phyloP scores from a whole-genome alignment of 2,113 vertebrate species.

The Hyaena hyaena region DNA sequence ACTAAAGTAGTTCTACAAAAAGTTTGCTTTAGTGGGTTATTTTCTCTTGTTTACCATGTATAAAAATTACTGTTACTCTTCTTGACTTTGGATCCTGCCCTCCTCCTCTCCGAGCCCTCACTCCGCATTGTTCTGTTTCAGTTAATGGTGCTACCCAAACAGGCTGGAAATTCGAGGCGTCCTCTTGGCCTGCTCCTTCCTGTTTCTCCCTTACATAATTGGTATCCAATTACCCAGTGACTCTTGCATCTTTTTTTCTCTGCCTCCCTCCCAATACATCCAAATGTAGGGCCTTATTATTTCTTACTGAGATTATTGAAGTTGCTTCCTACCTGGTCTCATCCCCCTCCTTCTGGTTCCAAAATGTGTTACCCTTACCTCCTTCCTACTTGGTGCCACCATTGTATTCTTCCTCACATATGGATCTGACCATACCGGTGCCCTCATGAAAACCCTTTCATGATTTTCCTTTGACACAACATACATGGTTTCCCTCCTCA shows the following conservation, averaged over 20 bases:
- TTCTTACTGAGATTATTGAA: slow-evolving; percentile 42
- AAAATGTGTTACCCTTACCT: background rate
- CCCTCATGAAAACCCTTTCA: slow-evolving; percentile 20
- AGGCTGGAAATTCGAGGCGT: slow-evolving; percentile 6
- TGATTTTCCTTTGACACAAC: background rate
- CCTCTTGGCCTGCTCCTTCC: slow-evolving; percentile 11
- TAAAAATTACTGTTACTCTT: slow-evolving; percentile 25
- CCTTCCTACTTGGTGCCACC: background rate
- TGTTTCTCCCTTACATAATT: background rate
- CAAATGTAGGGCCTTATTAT: slow-evolving; percentile 16
- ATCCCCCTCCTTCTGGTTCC: background rate
- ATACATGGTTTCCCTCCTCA: background rate
- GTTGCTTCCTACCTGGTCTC: slow-evolving; percentile 30
- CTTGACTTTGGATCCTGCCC: slow-evolving; percentile 12
- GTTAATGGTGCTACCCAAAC: background rate
- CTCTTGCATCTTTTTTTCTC: slow-evolving; percentile 32
- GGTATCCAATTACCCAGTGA: background rate
- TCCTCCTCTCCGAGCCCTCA: background rate
- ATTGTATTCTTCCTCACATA: background rate
- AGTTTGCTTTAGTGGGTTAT: slow-evolving; percentile 1
- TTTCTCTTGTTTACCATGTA: slow-evolving; percentile 30
- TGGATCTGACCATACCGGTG: background rate
- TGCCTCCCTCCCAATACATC: background rate
- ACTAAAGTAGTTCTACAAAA: slow-evolving; percentile 29
- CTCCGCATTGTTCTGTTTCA: background rate